Conservation (phyloP, 2,113 vertebrate species). For the Bucco capensis region DNA sequence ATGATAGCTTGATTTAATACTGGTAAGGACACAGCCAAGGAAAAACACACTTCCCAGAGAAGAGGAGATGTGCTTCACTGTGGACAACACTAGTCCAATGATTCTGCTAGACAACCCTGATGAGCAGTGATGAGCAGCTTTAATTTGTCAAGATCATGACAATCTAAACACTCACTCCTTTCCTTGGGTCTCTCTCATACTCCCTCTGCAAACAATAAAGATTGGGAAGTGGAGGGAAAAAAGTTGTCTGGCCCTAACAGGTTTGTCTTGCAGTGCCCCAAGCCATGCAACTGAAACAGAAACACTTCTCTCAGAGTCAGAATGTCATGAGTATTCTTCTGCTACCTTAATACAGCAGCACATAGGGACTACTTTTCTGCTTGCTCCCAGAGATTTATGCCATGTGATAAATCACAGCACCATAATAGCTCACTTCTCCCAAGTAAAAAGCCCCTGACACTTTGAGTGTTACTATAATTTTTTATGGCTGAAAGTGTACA, state of each 20-base stretch:
- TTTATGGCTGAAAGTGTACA: constrained; percentile 72
- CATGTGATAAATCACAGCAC: constrained; percentile 66
- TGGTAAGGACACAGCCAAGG: not conserved
- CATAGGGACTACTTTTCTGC: constrained; percentile 16
- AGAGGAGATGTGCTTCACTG: not conserved
- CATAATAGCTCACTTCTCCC: constrained; percentile 37
- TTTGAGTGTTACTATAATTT: constrained; percentile 75
- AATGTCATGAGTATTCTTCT: not conserved
- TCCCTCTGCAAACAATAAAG: not conserved
- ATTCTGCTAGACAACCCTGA: not conserved
- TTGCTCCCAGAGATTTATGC: constrained; percentile 22
- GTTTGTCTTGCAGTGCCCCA: not conserved
- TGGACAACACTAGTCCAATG: not conserved
- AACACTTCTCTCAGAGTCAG: not conserved
- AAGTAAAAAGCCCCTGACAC: constrained; percentile 72
- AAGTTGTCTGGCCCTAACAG: not conserved
- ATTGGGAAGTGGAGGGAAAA: not conserved
- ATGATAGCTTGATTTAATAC: not conserved
- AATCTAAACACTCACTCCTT: not conserved
- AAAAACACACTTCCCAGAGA: not conserved
- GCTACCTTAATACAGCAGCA: constrained; percentile 14
- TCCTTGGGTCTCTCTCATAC: not conserved
- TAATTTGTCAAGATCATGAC: not conserved
- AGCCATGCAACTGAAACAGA: not conserved
- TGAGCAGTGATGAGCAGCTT: too few relatives aligned